Conservation (phyloP, 1,140 invertebrate genomes). For the Zaprionus taronus region DNA sequence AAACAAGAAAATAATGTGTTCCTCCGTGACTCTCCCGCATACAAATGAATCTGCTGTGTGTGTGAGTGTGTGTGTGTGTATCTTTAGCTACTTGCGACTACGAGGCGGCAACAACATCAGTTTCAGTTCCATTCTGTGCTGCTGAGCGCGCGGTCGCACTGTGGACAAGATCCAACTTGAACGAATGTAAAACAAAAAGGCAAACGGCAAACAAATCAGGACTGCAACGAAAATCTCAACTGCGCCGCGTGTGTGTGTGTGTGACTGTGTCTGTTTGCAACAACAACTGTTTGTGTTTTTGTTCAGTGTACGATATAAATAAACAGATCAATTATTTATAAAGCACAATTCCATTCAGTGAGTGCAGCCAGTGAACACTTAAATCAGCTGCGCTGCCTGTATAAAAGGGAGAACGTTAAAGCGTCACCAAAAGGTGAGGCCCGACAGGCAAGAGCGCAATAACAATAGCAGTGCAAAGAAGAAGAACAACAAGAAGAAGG, state of each 20-base stretch:
- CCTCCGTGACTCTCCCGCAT: conserved; percentile 3
- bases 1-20: conserved; percentile 35
- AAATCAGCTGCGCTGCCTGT: conserved; percentile 1
- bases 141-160: conserved; percentile 75
- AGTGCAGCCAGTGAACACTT: conserved; percentile 8
- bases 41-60: not conserved
- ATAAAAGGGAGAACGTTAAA: conserved; percentile 22
- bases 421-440: conserved; percentile 44
- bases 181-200: conserved; percentile 23
- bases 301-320: conserved; percentile 17
- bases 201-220: conserved; percentile 16
- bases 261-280: conserved; percentile 2
- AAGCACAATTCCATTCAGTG: not conserved
- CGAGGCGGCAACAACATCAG: conserved; percentile 58
- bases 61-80: conserved; percentile 40
- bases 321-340: conserved; percentile 4
- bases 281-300: conserved; percentile 2
- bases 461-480: conserved; percentile 27
- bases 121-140: conserved; percentile 67
- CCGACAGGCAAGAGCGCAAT: conserved; percentile 18
- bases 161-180: conserved; percentile 32
- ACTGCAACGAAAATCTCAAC: conserved; percentile 15
- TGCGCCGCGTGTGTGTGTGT: not conserved
- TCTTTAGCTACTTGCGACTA: conserved; percentile 53
- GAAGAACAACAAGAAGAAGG: not conserved